Evolutionary conservation across 2,797 vertebrate genomes (phyloP), one percentile per base, ranked within the genome.

Genomic region (Thripadectes ignobilis): DNA sequence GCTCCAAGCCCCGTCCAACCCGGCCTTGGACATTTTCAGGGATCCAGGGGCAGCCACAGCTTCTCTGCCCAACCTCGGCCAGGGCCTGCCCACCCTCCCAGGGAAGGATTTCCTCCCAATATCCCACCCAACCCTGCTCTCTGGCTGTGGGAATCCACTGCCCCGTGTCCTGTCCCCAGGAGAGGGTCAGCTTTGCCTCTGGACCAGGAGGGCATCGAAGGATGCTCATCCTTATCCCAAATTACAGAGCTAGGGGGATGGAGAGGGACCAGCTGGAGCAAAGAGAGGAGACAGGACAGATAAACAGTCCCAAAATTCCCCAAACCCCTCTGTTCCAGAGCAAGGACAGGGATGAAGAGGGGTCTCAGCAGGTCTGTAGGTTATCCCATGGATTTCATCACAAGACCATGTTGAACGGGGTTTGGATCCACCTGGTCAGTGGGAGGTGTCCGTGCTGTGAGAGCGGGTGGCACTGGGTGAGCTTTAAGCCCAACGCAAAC

Each of bases 141-240:
- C n/a, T 20, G 63, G 63, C 63, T 27, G 4, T n/a, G 58, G 62
- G 41, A 65, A 65, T 16, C 23, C 23, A 8, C 27, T 45, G n/a
- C 45, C 63, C n/a, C 1, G 5, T 29, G 58, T 61, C 14, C 23
- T 66, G 63, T n/a, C 30, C 57, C 24, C 16, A 59, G 57, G 34
- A 17, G 24, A 36, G 24, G 34, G 7, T 21, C 34, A 22, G 19
- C 27, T 59, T 3, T 34, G 46, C 30, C 27, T 34, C 57, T 10
- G 9, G 43, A 29, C 0, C 2, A 12, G 34, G 30, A 2, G 7
- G 1, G 48, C 36, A 14, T 32, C 2, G 6, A 22, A 38, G 5
- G 45, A 39, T 18, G 72, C n/a, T 29, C 58, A 7, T 39, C 19
- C 27, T 14, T 9, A 9, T 14, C 79, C 67, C 39, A 9, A 27